Evolutionary conservation across 2,113 vertebrate species (phyloP), one percentile per base, ranked within the genome.

Genomic region (Phalacrocorax pelagicus): DNA sequence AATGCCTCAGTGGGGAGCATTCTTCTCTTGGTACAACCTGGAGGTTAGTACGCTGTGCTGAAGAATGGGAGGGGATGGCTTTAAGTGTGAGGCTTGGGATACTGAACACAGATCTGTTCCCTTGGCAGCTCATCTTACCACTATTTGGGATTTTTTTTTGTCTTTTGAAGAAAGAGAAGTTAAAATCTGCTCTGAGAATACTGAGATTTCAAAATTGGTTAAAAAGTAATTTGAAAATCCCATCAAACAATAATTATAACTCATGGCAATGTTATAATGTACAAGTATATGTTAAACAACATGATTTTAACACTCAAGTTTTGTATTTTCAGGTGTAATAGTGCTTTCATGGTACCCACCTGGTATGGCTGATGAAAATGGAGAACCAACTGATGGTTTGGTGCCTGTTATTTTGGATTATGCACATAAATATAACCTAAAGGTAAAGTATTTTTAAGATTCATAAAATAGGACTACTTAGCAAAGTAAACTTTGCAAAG

Each of bases 341-440:
- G 98, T 98, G 21, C 95, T 99, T 79, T 99, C 99, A 72, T 99
- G 99, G 99, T 99, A 99, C 94, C 99, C 99, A 90, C 99, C 98
- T 15, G 95, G 97, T 58, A 97, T 96, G 97, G 98, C 97, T 75
- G 99, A 99, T 96, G 99, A 99, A 81, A 99, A 99, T 55, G 99
- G 99, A 55, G 98, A 99, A 38, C 97, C 98, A 63, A 96, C 98
- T 62, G 99, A 99, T 95, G 90, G 98, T 71, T 97, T 99, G 40
- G 98, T 99, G 83, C 98, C 99, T 96, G 94, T 98, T 95, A 96
- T 99, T 97, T 97, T 99, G 98, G 98, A 99, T 90, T 97, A 98
- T 95, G 99, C 99, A 88, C 98, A 99, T 88, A 99, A 99, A 96
- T 99, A 99, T 92, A 98, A 98, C 51, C 96, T 99, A 82, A 99